Evolutionary conservation across 2,113 vertebrate genomes (phyloP), one percentile per base, ranked within the genome.

Genomic region (Planiliza haematocheilus): DNA sequence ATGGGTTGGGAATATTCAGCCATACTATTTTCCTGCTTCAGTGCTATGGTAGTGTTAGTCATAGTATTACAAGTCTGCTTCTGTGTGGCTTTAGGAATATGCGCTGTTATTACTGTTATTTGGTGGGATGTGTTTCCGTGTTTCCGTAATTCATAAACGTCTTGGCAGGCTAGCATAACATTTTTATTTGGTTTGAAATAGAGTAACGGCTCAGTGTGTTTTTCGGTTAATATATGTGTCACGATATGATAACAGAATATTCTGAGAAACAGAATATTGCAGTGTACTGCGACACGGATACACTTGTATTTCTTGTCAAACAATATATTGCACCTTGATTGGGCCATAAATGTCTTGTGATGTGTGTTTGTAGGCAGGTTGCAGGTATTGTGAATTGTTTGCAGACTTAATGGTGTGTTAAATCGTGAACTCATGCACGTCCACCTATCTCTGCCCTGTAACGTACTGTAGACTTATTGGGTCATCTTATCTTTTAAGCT

Each of bases 1-100:
- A 17, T 20, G n/a, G 4, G 18, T 36, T 49, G 79, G 51, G 60
- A 88, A 90, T 84, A 67, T 18, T 88, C 89, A 73, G 85, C 73
- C 9, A 34, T 38, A 63, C 24, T 4, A 9, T 62, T 62, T 12
- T 75, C 21, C 1, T 63, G 42, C 59, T 71, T 59, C 9, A 39
- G 12, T 30, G 4, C 30, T 11, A 2, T 43, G 20, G 0, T 41
- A 9, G 21, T 71, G 30, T 34, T 9, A 2, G 1, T 48, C 59
- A 59, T 49, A 8, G 42, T 16, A 16, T 45, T 18, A 10, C 34
- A 56, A 21, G 36, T 34, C n/a, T 11, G 34, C 34, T 50, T 67
- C 20, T 30, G 1, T 36, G 37, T n/a, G 56, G 46, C 13, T 6
- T 17, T 0, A 52, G 4, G n/a, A 45, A 17, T 10, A 65, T 20